Percentiles rank a stretch among this genome's conserved stretches.
Conservation (phyloP, 2,113 vertebrate species). For the Catharus fuscescens region DNA sequence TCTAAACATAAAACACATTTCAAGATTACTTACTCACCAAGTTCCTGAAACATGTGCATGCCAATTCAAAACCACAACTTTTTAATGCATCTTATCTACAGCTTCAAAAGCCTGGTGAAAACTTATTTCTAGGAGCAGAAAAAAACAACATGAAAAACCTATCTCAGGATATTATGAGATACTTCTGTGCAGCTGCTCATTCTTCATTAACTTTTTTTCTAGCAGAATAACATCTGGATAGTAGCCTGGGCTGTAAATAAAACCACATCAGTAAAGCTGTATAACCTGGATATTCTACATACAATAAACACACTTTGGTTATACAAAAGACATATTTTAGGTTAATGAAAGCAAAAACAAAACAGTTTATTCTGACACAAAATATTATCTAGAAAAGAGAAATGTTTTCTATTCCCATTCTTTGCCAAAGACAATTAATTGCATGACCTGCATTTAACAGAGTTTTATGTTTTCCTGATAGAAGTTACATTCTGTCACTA, state of each 20-base stretch:
- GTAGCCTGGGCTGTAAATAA: conserved; percentile 52
- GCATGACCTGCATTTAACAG: conserved; percentile 13
- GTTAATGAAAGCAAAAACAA: conserved; percentile 28
- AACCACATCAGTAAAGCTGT: conserved; percentile 50
- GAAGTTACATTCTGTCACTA: not conserved
- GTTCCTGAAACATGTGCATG: not conserved
- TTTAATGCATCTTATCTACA: not conserved
- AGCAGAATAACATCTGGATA: conserved; percentile 46
- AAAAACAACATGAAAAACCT: not conserved
- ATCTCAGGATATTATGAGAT: not conserved
- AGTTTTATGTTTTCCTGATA: conserved; percentile 7
- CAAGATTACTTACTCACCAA: not conserved
- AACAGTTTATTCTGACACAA: conserved; percentile 37
- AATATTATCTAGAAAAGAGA: not conserved
- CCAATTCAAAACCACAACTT: not conserved
- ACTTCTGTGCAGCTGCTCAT: not conserved
- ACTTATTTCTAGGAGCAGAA: not conserved
- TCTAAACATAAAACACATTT: conserved; percentile 77
- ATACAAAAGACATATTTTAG: conserved; percentile 45
- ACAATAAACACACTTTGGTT: conserved; percentile 18
- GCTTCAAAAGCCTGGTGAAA: not conserved
- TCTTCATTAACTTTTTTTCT: conserved; percentile 44
- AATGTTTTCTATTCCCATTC: conserved; percentile 32
- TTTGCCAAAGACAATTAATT: conserved; percentile 45
- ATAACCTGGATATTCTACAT: conserved; percentile 36